Base-by-base conservation (phyloP, 2,113 vertebrate genomes). In the Scolopax mira region DNA sequence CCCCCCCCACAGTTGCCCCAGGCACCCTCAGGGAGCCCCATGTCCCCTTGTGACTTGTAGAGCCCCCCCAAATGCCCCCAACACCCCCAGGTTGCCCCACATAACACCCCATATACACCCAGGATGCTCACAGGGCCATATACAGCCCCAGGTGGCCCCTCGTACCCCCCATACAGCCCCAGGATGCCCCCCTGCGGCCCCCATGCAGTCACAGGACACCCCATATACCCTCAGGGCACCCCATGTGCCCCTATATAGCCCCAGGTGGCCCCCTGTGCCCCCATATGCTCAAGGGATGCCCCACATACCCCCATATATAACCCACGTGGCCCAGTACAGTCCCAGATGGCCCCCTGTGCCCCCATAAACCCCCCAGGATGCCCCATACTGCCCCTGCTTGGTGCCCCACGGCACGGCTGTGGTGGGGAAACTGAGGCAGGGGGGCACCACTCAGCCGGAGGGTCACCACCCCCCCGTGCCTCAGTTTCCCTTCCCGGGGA, bases 401-500 rank as follows among this genome's bases (percentile, higher is more conserved):
- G 5, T 33, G 14, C 23, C 8, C 55, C 55, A 67, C 0, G 2
- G 73, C 27, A 13, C 5, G 3, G 35, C 7, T 0, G 1, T 44
- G 30, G 7, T 27, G 18, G 64, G 51, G 80, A 86, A 79, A 83
- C 85, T 33, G 61, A 82, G 88, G 91, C 71, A 73, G 3, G 0
- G 42, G 6, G 33, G 7, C 39, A 57, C 17, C 4, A 17, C 57
- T 52, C 51, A 69, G n/a, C 19, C 4, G 4, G 46, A 62, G 37
- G 30, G 37, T 48, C 31, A 67, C n/a, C n/a, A 23, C 21, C 13
- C 23, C 7, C 55, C 54, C 0, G 0, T 55, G 64, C 64, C 90
- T 84, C 85, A n/a, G 70, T 46, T 79, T 89, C n/a, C 85, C 61
- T 51, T 27, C 28, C 21, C 3, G 1, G 15, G 41, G 41, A 48